Conservation (phyloP, 2,797 vertebrate species). For the Trichosurus vulpecula region DNA sequence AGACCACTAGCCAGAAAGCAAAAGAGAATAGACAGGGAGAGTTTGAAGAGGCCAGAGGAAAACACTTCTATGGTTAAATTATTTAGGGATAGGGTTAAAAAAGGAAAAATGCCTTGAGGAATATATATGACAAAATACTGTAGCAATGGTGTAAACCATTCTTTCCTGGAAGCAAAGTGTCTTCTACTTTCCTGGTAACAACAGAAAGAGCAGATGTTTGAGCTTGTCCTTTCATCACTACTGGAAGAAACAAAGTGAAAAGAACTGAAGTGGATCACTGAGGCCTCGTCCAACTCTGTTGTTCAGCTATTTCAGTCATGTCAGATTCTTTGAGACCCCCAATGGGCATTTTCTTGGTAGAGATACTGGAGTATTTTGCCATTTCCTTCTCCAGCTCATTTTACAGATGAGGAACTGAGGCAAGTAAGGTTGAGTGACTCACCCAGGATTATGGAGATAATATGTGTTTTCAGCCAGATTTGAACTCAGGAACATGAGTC, state of each 20-base stretch:
- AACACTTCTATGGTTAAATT: not conserved
- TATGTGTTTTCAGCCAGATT: no score
- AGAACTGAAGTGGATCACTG: not conserved
- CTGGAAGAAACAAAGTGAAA: not conserved
- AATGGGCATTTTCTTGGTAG: no score
- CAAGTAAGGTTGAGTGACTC: no score
- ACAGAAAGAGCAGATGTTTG: not conserved
- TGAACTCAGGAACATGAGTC: no score
- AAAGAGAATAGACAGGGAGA: not conserved
- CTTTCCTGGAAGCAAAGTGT: not conserved
- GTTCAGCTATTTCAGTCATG: no score
- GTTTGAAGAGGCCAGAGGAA: slow-evolving; percentile 3
- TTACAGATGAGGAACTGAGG: no score
- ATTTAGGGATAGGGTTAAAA: not conserved
- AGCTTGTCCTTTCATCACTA: not conserved
- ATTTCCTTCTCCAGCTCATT: no score
- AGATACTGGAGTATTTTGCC: no score
- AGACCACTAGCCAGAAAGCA: slow-evolving; percentile 4
- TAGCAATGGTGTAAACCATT: not conserved
- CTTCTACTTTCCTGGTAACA: not conserved
- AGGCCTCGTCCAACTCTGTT: not conserved
- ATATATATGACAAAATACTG: not conserved
- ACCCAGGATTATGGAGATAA: no score
- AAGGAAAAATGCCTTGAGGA: not conserved
- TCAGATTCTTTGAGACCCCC: no score